These are phyloP conservation scores for Idris sp. DNA, from an alignment of 1,140 invertebrate genomes.

Conservation along the genomic window DNA sequence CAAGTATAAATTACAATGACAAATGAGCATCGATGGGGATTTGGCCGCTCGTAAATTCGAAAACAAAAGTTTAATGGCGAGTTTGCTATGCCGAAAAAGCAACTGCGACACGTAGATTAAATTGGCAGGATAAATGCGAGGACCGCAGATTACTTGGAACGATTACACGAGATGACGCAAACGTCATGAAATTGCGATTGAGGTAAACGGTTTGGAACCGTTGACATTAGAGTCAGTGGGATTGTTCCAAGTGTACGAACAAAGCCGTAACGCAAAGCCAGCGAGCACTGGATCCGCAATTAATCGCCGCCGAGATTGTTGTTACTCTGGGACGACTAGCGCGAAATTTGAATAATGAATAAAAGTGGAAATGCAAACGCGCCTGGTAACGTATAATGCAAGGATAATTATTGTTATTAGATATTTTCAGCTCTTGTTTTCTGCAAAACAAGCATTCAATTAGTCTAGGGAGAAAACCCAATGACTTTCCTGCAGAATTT, in stretches of 20 bases:
- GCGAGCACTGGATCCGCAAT: conserved; percentile 47
- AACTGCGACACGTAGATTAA: conserved; percentile 34
- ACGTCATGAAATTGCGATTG: conserved; percentile 60
- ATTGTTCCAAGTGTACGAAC: conserved; percentile 58
- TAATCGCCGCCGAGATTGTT: conserved; percentile 58
- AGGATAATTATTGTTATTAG: conserved; percentile 25
- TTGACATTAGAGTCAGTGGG: conserved; percentile 56
- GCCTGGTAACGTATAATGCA: conserved; percentile 12
- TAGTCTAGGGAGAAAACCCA: no score
- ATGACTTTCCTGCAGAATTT: no score
- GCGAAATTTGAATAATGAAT: conserved; percentile 56
- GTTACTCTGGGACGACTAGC: conserved; percentile 45
- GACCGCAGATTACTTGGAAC: conserved; percentile 47
- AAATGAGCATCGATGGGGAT: conserved; percentile 40
- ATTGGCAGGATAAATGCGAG: conserved; percentile 44
- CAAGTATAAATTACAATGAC: conserved; percentile 49
- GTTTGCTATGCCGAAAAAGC: conserved; percentile 20
- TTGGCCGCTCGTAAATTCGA: conserved; percentile 31
- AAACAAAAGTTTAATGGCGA: conserved; percentile 48
- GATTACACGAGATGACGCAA: conserved; percentile 54
- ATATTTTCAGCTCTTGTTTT: conserved; percentile 16
- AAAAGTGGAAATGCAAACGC: conserved; percentile 57
- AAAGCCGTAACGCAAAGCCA: conserved; percentile 57
- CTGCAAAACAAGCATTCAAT: no score
- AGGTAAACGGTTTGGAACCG: conserved; percentile 60